These are phyloP conservation scores for Pachyrhynchus sulphureomaculatus DNA, from an alignment of 1,140 invertebrate genomes.

Conservation along the genomic window DNA sequence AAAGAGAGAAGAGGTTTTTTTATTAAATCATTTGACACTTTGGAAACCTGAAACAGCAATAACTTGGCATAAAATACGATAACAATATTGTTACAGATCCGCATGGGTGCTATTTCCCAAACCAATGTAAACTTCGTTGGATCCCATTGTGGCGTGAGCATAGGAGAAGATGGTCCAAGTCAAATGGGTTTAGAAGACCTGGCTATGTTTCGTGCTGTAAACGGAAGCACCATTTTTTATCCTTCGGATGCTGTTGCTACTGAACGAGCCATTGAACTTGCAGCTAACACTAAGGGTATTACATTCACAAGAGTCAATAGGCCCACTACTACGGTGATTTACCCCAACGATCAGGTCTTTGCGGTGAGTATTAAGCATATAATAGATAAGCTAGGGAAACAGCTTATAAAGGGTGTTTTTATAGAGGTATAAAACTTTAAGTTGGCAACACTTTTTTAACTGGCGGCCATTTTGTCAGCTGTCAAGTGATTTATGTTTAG, in stretches of 20 bases:
- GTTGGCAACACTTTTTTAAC: too few species aligned
- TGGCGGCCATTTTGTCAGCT: too few species aligned
- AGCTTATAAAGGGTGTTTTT: too few species aligned
- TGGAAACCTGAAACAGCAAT: too few species aligned
- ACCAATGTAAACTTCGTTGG: slow-evolving; percentile 95
- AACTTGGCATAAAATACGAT: too few species aligned
- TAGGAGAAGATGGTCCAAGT: slow-evolving; percentile 97
- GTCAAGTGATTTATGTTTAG: too few species aligned
- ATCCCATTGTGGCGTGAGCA: slow-evolving; percentile 95
- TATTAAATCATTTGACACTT: too few species aligned
- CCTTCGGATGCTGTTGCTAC: slow-evolving; percentile 93
- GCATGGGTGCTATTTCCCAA: slow-evolving; percentile 99
- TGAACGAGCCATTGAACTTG: slow-evolving; percentile 92
- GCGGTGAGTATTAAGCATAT: slow-evolving; percentile 55
- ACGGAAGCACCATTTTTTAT: slow-evolving; percentile 94
- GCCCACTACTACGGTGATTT: slow-evolving; percentile 85
- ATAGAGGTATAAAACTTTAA: too few species aligned
- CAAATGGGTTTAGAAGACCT: slow-evolving; percentile 99
- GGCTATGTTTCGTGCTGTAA: slow-evolving; percentile 91
- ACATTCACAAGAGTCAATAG: slow-evolving; percentile 95
- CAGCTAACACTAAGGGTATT: slow-evolving; percentile 93
- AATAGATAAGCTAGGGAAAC: too few species aligned
- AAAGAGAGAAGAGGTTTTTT: too few species aligned
- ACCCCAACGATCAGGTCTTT: slow-evolving; percentile 85
- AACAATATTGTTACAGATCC: slow-evolving; percentile 64